Evolutionary conservation across 2,888 invertebrate genomes (phyloP).

Genomic region (Dendrolimus pini): DNA sequence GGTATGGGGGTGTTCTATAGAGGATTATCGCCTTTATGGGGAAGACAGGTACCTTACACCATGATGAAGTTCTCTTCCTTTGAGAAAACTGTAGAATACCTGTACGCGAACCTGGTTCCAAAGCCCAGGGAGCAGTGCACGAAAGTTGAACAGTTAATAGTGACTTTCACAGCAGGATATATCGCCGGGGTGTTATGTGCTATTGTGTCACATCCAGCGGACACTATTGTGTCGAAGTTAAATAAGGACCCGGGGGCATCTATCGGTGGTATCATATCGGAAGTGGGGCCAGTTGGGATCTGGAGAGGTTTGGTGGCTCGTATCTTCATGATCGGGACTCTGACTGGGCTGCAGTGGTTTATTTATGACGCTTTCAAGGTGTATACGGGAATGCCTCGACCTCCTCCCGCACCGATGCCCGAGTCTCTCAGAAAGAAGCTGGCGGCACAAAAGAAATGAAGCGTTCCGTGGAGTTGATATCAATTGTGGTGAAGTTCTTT

Average conservation of each 20-base stretch:
- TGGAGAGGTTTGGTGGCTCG: conserved; percentile 91
- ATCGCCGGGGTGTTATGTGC: conserved; percentile 96
- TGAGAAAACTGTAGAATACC: conserved; percentile 88
- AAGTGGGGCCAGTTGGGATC: conserved; percentile 77
- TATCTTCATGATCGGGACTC: conserved; percentile 95
- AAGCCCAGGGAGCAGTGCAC: conserved; percentile 87
- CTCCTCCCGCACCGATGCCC: conserved; percentile 88
- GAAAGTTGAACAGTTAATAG: conserved; percentile 87
- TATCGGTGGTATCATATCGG: conserved; percentile 60
- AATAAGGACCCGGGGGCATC: conserved; percentile 85
- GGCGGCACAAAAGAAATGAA: conserved; percentile 21
- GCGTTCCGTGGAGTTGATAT: too few relatives aligned
- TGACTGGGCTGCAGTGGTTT: conserved; percentile 96
- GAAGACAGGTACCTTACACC: conserved; percentile 91
- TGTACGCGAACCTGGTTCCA: conserved; percentile 82
- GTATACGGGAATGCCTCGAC: conserved; percentile 85
- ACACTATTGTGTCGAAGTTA: conserved; percentile 92
- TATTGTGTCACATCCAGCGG: conserved; percentile 92
- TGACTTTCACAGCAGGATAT: conserved; percentile 93
- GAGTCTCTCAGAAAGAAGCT: conserved; percentile 63
- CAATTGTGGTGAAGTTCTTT: background rate
- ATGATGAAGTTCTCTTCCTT: conserved; percentile 98
- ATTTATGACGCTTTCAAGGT: conserved; percentile 95
- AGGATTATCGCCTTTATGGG: conserved; percentile 89
- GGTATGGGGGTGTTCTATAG: conserved; percentile 88